Conservation (phyloP, 2,113 vertebrate genomes). For the Leuciscus idus region DNA sequence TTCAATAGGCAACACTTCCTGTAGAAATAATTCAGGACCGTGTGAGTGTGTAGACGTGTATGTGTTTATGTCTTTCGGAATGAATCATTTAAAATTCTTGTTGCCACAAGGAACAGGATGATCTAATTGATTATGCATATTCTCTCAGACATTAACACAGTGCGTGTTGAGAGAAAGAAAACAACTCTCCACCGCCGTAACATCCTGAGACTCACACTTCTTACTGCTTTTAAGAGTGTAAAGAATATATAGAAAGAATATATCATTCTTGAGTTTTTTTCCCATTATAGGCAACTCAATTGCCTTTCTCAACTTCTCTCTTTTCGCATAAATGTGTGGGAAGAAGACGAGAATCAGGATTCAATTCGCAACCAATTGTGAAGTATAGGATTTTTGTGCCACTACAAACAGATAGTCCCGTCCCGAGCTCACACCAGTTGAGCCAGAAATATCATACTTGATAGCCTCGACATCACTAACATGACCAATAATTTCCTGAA, state of each 20-base stretch:
- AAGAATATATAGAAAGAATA: too few relatives aligned
- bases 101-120: neutral
- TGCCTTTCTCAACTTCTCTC: slow-evolving; percentile 8
- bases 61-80: neutral
- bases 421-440: neutral
- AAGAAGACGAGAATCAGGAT: slow-evolving; percentile 4
- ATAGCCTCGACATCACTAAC: neutral
- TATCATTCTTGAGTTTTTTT: slow-evolving; percentile 33
- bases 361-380: neutral
- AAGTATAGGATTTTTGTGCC: neutral
- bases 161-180: slow-evolving; percentile 14
- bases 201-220: slow-evolving; percentile 29
- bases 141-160: neutral
- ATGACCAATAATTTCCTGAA: neutral
- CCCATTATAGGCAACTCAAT: slow-evolving; percentile 13
- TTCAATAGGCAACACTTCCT: neutral
- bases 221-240: neutral
- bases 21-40: slow-evolving; percentile 20
- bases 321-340: neutral
- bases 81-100: slow-evolving; percentile 5
- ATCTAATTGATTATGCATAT: slow-evolving; percentile 3
- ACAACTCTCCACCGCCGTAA: neutral
- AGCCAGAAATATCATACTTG: neutral
- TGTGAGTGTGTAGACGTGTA: neutral
- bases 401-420: neutral